Percentiles rank a stretch among this genome's conserved stretches.
phyloP scores from a whole-genome alignment of 2,888 invertebrate genomes.

The Periphyllus acericola region DNA sequence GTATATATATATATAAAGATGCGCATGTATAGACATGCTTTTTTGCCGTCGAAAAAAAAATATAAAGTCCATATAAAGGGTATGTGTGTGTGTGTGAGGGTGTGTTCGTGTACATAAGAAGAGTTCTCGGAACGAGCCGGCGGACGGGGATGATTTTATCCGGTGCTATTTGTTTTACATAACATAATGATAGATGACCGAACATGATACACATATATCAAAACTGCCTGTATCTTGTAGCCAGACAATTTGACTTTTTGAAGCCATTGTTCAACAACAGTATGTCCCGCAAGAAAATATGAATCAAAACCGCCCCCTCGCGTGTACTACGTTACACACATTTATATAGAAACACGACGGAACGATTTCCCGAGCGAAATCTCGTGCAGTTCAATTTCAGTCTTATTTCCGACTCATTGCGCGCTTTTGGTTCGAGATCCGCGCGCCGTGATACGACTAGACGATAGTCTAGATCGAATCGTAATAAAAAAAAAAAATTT shows the following conservation, averaged over 20 bases:
- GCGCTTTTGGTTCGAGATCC: too few relatives aligned
- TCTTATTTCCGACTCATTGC: background rate
- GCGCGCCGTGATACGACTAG: too few relatives aligned
- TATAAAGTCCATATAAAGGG: background rate
- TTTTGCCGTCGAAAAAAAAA: background rate
- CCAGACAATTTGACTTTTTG: slow-evolving; percentile 28
- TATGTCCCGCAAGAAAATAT: slow-evolving; percentile 21
- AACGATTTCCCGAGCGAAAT: background rate
- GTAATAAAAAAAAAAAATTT: too few relatives aligned
- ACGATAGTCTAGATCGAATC: too few relatives aligned
- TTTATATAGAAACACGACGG: background rate
- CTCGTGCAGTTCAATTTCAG: background rate
- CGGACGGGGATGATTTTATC: slow-evolving; percentile 39
- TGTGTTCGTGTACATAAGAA: too few relatives aligned
- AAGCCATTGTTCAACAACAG: slow-evolving; percentile 16
- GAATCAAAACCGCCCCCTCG: slow-evolving; percentile 15
- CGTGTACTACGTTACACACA: background rate
- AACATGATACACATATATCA: slow-evolving; percentile 40
- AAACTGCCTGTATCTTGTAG: background rate
- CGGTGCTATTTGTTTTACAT: slow-evolving; percentile 53
- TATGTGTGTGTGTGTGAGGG: too few relatives aligned
- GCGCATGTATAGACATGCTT: background rate
- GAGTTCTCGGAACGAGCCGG: background rate
- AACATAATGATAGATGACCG: slow-evolving; percentile 49
- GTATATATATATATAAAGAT: slow-evolving; percentile 12